Evolutionary conservation across 1,140 invertebrate genomes (phyloP), one percentile per base, ranked within the genome.

Genomic region (Lasioglossum baleicum): DNA sequence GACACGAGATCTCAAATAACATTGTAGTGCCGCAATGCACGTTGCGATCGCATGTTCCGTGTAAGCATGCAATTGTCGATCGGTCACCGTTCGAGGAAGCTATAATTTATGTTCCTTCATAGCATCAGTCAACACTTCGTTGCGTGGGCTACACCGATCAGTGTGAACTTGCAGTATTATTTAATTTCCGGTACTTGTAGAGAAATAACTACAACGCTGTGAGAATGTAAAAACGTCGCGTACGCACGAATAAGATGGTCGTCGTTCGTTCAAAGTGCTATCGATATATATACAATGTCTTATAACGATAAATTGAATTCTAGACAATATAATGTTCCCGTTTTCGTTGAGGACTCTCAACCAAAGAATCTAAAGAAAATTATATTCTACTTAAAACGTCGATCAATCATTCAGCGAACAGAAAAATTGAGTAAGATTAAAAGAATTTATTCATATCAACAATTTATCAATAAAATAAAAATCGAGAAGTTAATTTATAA

Each of bases 141-240:
- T 48, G 44, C 42, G 53, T 84, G 51, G 68, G 48, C 65, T n/a
- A 73, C n/a, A 13, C 13, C 17, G 68, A 75, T 35, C 35, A 53
- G 69, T 58, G 53, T 84, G 73, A 75, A 72, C 44, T 74, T 66
- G 73, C 35, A 61, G 20, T 65, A 75, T 77, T 76, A 84, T 85
- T 84, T 76, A 84, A 84, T 84, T 83, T 83, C 77, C 82, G 82
- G 76, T 61, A 72, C 67, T 17, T 20, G 35, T n/a, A 48, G 31
- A 15, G 66, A 70, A 80, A 64, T 56, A 75, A 56, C 69, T 22
- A 53, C 72, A 63, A 74, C 31, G 31, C 35, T 31, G 42, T 42
- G 35, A 60, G 66, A n/a, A 64, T 42, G 63, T 17, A 51, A 80
- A 67, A 64, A 73, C 53, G 5, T 22, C 20, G 17, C 22, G n/a